Conservation (phyloP, 2,797 vertebrate genomes). For the Dipus sagitta region DNA sequence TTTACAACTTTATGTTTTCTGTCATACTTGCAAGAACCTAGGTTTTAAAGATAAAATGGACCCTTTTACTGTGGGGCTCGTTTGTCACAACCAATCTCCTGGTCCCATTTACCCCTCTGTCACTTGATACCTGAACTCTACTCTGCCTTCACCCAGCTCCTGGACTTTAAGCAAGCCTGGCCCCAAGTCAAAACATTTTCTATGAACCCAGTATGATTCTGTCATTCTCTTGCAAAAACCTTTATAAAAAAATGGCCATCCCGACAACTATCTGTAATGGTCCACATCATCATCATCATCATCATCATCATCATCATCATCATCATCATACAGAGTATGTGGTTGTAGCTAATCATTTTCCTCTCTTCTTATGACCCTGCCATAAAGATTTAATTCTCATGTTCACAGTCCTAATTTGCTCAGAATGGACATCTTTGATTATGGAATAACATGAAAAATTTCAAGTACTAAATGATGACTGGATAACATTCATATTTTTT, state of each 20-base stretch:
- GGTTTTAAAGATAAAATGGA: constrained; percentile 26
- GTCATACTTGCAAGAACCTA: neutral
- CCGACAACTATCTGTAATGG: neutral
- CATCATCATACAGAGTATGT: no score
- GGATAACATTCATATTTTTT: no score
- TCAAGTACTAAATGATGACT: neutral
- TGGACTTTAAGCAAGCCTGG: neutral
- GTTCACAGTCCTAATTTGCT: neutral
- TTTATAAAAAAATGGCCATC: neutral
- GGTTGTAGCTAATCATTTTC: neutral
- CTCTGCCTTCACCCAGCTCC: neutral
- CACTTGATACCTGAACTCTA: neutral
- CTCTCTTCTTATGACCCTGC: neutral
- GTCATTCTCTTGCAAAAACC: neutral
- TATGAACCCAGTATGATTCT: neutral
- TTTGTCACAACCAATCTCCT: neutral
- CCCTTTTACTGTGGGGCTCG: neutral
- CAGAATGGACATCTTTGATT: neutral
- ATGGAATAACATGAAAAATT: neutral
- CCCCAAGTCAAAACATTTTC: neutral
- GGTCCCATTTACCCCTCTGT: neutral
- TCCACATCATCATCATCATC: neutral
- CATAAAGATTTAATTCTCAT: neutral
- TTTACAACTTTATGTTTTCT: neutral
- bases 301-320: neutral